Percentiles rank a stretch among this genome's conserved stretches.
These are phyloP conservation scores for Magallana angulata DNA, from an alignment of 1,140 invertebrate species.

Conservation along the genomic window DNA sequence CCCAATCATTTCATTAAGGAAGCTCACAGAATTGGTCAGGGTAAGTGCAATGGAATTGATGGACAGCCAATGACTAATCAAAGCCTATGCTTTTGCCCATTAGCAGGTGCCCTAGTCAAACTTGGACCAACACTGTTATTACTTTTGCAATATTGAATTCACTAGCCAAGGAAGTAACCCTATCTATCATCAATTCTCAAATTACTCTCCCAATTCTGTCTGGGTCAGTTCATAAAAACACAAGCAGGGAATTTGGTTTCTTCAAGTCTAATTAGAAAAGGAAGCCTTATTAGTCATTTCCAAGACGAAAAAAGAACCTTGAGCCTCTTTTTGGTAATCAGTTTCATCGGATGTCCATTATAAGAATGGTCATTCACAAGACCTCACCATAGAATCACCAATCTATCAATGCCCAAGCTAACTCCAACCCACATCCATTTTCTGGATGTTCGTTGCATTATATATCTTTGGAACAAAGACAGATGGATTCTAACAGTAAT, in stretches of 20 bases:
- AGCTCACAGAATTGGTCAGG: background rate
- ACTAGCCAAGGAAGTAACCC: too few relatives aligned
- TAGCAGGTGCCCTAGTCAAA: background rate
- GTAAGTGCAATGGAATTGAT: background rate
- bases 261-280: constrained; percentile 20
- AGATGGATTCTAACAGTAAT: constrained; percentile 1
- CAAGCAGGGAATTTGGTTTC: background rate
- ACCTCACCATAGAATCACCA: background rate
- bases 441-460: background rate
- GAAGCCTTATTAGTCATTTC: constrained; percentile 27
- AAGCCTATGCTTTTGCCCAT: background rate
- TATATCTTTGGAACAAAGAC: background rate
- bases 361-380: background rate
- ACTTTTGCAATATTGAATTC: too few relatives aligned
- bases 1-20: constrained; percentile 31
- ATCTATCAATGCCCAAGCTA: background rate
- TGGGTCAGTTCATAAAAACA: background rate
- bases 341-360: constrained; percentile 29
- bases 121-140: too few relatives aligned
- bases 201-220: too few relatives aligned
- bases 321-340: background rate
- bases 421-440: background rate
- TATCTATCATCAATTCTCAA: too few relatives aligned
- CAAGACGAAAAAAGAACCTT: background rate
- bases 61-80: constrained; percentile 1